Base-by-base conservation (phyloP, 2,888 invertebrate genomes). In the Scaptomyza cyrtandrae region DNA sequence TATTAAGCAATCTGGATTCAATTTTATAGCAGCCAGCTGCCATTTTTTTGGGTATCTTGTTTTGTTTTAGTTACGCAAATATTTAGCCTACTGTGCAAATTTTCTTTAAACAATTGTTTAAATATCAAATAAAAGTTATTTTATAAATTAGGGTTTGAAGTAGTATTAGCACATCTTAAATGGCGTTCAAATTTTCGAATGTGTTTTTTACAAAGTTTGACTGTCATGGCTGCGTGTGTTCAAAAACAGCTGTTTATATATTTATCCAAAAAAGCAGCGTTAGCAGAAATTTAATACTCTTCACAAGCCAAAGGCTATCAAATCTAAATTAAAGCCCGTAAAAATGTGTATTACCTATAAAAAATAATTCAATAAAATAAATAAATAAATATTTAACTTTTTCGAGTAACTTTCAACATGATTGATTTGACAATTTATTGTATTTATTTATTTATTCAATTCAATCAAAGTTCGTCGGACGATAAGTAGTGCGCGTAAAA, bases 21-120 rank as follows among this genome's bases (percentile, higher is more conserved):
- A 6, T 33, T 33, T 33, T 6, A 33, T 33, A 10, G 9, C 33
- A 29, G 3, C 5, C 29, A 29, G 29, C 6, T 6, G 13, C 7
- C 5, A 41, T 2, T 9, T 1, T 7, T 41, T 41, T 41, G 41
- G 16, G 0, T 48, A 7, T 31, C 11, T n/a, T n/a, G n/a, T n/a
- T 48, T 44, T 44, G 27, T 33, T 13, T 24, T 14, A 14, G 24
- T 24, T 24, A 11, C 7, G 27, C 27, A 24, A n/a, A 24, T 4
- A n/a, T 24, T 7, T 24, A 9, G 6, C 6, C 11, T 11, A 14
- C 11, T 31, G 7, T 16, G 48, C 4, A 16, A 5, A 33, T 5
- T 39, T 16, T n/a, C 13, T 19, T 24, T n/a, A 14, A n/a, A 19
- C 48, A 62, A 43, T 33, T 62, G 62, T 48, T 11, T 14, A 62